Evolutionary conservation across 2,113 vertebrate species (phyloP).

Genomic region (Oreocharis arfaki): DNA sequence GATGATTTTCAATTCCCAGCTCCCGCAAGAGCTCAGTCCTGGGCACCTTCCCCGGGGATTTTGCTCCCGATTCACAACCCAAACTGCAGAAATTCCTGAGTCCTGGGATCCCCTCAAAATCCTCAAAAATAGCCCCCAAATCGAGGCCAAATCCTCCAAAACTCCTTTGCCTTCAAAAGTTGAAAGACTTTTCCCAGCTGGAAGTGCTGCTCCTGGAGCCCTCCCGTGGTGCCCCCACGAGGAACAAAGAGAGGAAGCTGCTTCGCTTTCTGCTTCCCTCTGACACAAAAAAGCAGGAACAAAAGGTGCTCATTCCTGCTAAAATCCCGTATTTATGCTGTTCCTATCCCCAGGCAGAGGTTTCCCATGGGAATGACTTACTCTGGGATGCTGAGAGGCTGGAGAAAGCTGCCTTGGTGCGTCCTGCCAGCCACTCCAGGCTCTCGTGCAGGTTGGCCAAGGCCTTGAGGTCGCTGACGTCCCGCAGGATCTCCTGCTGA

Average conservation of each 20-base stretch:
- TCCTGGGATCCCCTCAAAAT: not conserved
- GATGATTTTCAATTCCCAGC: not conserved
- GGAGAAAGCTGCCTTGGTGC: slow-evolving; percentile 83
- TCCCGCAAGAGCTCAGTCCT: not conserved
- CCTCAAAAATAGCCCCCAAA: not conserved
- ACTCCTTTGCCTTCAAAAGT: not conserved
- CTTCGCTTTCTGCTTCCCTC: not conserved
- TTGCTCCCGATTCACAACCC: not conserved
- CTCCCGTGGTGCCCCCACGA: not conserved
- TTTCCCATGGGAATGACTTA: slow-evolving; percentile 62
- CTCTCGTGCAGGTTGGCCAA: slow-evolving; percentile 97
- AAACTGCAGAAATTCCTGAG: not conserved
- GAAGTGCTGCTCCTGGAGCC: not conserved
- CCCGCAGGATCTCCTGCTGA: slow-evolving; percentile 90
- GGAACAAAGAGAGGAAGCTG: not conserved
- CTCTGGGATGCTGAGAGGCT: slow-evolving; percentile 80
- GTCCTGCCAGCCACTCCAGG: slow-evolving; percentile 92
- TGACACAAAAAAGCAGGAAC: accelerated
- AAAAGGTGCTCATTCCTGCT: not conserved
- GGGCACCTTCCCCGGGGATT: not conserved
- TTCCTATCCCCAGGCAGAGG: not conserved
- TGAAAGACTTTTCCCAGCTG: not conserved
- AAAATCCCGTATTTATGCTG: accelerated
- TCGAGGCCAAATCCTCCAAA: not conserved
- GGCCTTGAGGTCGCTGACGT: slow-evolving; percentile 95